Evolutionary conservation across 2,888 invertebrate species (phyloP).

Genomic region (Myopa tessellatipennis): DNA sequence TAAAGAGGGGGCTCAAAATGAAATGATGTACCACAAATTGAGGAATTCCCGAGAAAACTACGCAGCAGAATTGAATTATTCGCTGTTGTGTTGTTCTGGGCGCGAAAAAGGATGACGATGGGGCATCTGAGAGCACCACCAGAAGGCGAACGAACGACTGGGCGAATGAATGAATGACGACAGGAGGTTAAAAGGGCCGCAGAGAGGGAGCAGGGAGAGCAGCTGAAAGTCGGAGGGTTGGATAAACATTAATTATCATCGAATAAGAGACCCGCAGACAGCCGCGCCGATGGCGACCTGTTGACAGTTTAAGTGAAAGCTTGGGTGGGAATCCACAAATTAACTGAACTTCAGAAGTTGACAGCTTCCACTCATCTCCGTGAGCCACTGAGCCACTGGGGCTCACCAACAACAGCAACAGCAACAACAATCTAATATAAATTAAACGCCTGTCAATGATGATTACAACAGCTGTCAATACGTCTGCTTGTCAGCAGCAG

Average conservation of each 20-base stretch:
- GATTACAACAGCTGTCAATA: conserved; percentile 55
- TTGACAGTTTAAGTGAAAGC: conserved; percentile 64
- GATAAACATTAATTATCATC: conserved; percentile 22
- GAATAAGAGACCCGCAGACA: not conserved
- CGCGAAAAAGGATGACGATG: conserved; percentile 15
- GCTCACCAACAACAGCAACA: conserved; percentile 12
- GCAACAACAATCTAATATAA: conserved; percentile 45
- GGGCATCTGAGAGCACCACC: not conserved
- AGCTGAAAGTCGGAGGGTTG: conserved; percentile 4
- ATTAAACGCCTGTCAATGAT: conserved; percentile 56
- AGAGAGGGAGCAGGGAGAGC: not conserved
- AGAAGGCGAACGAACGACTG: not conserved
- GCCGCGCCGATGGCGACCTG: conserved; percentile 50
- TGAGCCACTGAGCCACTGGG: not conserved
- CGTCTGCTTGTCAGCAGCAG: conserved; percentile 29
- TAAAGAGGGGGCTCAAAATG: conserved; percentile 43
- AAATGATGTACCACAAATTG: conserved; percentile 54
- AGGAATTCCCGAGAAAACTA: conserved; percentile 44
- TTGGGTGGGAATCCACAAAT: conserved; percentile 3
- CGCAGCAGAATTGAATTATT: conserved; percentile 20
- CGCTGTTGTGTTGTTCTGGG: conserved; percentile 14
- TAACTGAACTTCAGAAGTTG: not conserved
- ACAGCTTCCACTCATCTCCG: conserved; percentile 8
- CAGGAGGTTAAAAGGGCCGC: not conserved
- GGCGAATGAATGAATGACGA: not conserved